These are phyloP conservation scores for Watsonalla cultraria DNA, from an alignment of 2,888 invertebrate genomes.

Conservation along the genomic window DNA sequence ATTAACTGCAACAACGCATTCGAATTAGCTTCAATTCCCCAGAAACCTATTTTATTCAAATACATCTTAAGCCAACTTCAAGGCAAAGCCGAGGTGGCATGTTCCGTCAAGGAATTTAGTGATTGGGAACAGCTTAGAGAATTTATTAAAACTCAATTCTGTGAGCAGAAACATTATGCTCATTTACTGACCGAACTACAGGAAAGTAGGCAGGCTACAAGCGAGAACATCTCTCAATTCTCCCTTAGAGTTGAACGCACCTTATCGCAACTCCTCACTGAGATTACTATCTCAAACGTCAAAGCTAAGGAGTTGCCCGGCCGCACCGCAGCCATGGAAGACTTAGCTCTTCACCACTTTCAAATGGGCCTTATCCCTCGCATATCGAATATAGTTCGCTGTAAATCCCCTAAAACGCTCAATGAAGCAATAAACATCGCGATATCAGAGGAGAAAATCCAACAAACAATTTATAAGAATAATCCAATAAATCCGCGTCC, in stretches of 20 bases:
- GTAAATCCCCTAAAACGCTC: slow-evolving; percentile 3
- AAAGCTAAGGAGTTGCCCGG: slow-evolving; percentile 17
- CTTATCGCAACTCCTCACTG: slow-evolving; percentile 22
- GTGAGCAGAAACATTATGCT: slow-evolving; percentile 23
- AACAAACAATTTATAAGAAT: not conserved
- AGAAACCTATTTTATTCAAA: slow-evolving; percentile 19
- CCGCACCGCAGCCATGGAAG: slow-evolving; percentile 23
- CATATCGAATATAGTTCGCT: slow-evolving; percentile 5
- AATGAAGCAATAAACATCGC: slow-evolving; percentile 6
- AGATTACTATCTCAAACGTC: slow-evolving; percentile 15
- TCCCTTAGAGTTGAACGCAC: slow-evolving; percentile 19
- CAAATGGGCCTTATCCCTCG: slow-evolving; percentile 1
- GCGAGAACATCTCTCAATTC: slow-evolving; percentile 20
- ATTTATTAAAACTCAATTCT: slow-evolving; percentile 25
- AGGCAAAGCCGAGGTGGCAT: slow-evolving; percentile 23
- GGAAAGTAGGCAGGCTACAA: slow-evolving; percentile 13
- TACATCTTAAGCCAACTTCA: slow-evolving; percentile 19
- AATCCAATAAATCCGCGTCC: not conserved
- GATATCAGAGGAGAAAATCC: slow-evolving; percentile 3
- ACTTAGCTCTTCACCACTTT: slow-evolving; percentile 18
- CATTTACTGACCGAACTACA: slow-evolving; percentile 22
- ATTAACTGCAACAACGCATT: slow-evolving; percentile 20
- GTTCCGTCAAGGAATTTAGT: slow-evolving; percentile 23
- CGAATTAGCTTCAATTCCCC: slow-evolving; percentile 11
- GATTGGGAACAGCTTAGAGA: slow-evolving; percentile 21